Conservation (phyloP, 2,797 vertebrate genomes). For the Pipistrellus pygmaeus region DNA sequence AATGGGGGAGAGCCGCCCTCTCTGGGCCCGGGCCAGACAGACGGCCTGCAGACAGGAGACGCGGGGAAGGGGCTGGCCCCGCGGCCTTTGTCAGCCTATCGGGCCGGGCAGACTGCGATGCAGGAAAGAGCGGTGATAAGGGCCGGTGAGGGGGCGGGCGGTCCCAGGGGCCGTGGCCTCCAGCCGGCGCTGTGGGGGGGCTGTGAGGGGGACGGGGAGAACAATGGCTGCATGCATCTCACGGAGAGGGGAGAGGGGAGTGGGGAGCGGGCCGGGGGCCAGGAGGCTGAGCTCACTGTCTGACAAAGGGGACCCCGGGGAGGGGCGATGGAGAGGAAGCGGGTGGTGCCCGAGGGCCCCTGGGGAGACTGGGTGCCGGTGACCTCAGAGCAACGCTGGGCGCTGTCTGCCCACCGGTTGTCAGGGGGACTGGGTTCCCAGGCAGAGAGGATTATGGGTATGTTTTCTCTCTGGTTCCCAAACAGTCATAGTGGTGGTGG, state of each 20-base stretch:
- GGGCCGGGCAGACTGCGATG: not conserved
- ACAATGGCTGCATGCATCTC: slow-evolving; percentile 57
- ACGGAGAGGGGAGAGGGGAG: not conserved
- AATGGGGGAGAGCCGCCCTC: not conserved
- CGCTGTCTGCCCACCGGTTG: not conserved
- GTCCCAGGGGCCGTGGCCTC: not conserved
- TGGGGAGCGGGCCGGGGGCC: not conserved
- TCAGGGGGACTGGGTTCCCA: too few relatives aligned
- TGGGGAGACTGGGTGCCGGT: not conserved
- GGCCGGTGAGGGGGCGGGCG: not conserved
- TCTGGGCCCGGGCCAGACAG: slow-evolving; percentile 31
- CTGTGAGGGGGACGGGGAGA: accelerated
- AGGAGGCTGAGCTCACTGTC: slow-evolving; percentile 43
- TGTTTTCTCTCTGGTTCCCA: too few relatives aligned
- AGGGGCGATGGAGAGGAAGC: not conserved
- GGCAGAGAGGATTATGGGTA: too few relatives aligned
- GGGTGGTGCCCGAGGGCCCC: not conserved
- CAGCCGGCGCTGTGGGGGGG: not conserved
- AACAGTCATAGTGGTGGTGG: too few relatives aligned
- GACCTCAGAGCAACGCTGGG: slow-evolving; percentile 28
- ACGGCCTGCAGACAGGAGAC: not conserved
- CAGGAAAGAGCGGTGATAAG: slow-evolving; percentile 51
- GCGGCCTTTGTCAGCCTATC: slow-evolving; percentile 53
- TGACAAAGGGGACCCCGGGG: not conserved
- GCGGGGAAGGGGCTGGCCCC: not conserved